Percentiles rank a stretch among this genome's conserved stretches.
Conservation (phyloP, 30 jellyfish, hydroid and myxozoan genomes). For the Aurelia sp. region DNA sequence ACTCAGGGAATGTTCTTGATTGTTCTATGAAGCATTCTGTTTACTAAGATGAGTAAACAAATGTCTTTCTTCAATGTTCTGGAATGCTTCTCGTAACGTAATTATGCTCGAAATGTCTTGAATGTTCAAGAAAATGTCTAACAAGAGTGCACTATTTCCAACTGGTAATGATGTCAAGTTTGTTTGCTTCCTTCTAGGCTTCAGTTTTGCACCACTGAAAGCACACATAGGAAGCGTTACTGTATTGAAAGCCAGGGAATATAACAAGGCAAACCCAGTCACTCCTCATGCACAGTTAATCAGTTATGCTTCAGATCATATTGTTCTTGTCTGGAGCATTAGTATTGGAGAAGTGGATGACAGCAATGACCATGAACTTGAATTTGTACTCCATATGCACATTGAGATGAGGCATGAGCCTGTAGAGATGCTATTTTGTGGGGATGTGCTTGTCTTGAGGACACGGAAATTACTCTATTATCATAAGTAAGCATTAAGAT, state of each 20-base stretch:
- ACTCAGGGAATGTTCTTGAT: too few relatives aligned
- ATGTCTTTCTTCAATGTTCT: too few relatives aligned
- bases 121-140: too few relatives aligned
- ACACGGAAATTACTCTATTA: neutral
- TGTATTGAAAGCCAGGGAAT: constrained; percentile 31
- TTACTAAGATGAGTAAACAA: too few relatives aligned
- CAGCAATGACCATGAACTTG: neutral
- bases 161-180: too few relatives aligned
- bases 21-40: too few relatives aligned
- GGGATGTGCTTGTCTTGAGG: neutral
- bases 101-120: too few relatives aligned
- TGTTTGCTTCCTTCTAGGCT: constrained; percentile 9
- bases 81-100: too few relatives aligned
- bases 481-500: neutral
- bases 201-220: constrained; percentile 32
- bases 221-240: constrained; percentile 55
- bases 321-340: constrained; percentile 37
- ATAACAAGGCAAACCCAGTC: neutral
- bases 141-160: too few relatives aligned
- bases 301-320: constrained; percentile 58
- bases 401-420: constrained; percentile 21
- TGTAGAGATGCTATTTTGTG: neutral
- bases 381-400: neutral
- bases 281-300: constrained; percentile 14
- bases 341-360: neutral